Conservation (phyloP, 2,888 invertebrate species). For the Bellardia pandia region DNA sequence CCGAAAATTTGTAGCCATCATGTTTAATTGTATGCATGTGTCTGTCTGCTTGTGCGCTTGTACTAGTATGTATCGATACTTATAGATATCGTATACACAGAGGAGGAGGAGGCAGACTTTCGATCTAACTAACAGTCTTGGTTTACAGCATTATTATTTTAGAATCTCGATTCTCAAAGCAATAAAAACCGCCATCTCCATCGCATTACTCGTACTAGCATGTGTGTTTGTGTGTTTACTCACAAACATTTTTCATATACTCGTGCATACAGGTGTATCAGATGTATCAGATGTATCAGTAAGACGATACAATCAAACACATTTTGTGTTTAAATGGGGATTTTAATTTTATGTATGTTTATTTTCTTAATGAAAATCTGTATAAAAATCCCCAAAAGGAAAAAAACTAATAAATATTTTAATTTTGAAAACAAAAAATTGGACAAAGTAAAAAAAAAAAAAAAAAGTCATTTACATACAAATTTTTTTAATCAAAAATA, state of each 20-base stretch:
- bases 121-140: conserved; percentile 21
- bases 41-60: neutral
- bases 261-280: conserved; percentile 6
- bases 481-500: conserved; percentile 1
- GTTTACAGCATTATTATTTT: conserved; percentile 52
- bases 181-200: conserved; percentile 54
- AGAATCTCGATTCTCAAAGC: conserved; percentile 63
- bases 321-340: conserved; percentile 35
- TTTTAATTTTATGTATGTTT: conserved; percentile 50
- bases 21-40: conserved; percentile 3
- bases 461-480: conserved; percentile 51
- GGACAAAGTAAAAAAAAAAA: neutral
- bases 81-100: no score
- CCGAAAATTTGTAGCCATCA: conserved; percentile 77
- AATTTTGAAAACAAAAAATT: conserved; percentile 36
- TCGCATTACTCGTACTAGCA: neutral
- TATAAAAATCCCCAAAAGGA: conserved; percentile 30
- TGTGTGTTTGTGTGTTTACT: neutral
- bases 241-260: neutral
- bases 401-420: conserved; percentile 55
- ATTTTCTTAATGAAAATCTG: conserved; percentile 54
- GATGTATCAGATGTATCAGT: neutral
- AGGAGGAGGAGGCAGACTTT: neutral
- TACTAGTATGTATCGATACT: neutral
- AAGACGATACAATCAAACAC: neutral